phyloP scores from a whole-genome alignment of 2,888 invertebrate genomes.

The Tholera decimalis region DNA sequence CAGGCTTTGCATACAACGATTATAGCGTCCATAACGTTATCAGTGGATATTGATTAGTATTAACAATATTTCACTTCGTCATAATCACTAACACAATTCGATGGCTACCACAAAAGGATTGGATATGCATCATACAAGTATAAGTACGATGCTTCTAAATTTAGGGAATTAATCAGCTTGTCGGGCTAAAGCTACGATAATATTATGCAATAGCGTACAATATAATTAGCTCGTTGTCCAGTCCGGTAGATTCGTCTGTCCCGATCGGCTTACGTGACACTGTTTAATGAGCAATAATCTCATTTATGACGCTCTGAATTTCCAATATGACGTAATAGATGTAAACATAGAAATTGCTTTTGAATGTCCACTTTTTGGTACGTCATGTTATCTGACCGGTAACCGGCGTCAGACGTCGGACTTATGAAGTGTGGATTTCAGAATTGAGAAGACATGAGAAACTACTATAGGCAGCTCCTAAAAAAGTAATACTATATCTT shows the following conservation, averaged over 20 bases:
- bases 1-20: not conserved
- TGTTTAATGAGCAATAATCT: constrained; percentile 46
- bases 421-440: constrained; percentile 19
- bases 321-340: constrained; percentile 30
- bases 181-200: not conserved
- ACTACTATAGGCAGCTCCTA: not conserved
- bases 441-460: not conserved
- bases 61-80: constrained; percentile 20
- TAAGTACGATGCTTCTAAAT: constrained; percentile 24
- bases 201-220: constrained; percentile 34
- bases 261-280: constrained; percentile 32
- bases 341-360: constrained; percentile 10
- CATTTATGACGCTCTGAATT: constrained; percentile 12
- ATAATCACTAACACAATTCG: constrained; percentile 17
- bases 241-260: constrained; percentile 7
- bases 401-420: not conserved
- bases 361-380: constrained; percentile 27
- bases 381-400: constrained; percentile 17
- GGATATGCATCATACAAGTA: constrained; percentile 15
- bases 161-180: constrained; percentile 41
- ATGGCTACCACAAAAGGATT: constrained; percentile 17
- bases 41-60: not conserved
- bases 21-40: constrained; percentile 6
- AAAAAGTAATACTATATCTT: not conserved
- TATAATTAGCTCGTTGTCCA: constrained; percentile 9